Evolutionary conservation across 53 echinoderm and acorn worm genomes (phyloP).

Genomic region (Echinometra lucunter): DNA sequence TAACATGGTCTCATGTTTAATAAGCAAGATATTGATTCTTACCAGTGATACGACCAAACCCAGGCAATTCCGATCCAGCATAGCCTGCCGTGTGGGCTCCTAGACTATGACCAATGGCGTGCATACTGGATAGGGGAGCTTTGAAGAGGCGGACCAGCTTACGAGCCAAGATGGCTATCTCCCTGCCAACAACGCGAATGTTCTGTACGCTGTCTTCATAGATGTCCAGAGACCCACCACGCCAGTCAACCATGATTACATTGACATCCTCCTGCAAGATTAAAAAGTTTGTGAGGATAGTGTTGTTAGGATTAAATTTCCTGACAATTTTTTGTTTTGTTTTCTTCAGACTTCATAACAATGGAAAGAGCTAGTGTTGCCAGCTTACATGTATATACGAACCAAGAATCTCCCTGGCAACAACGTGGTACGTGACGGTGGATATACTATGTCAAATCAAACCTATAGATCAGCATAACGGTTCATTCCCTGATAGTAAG

Average conservation of each 20-base stretch:
- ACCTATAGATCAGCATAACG: too few species aligned
- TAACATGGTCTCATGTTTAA: background rate
- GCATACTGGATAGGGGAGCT: slow-evolving; percentile 63
- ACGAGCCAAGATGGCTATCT: slow-evolving; percentile 69
- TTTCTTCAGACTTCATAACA: too few species aligned
- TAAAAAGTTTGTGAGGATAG: background rate
- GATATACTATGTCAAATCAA: too few species aligned
- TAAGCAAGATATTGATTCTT: background rate
- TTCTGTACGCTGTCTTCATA: slow-evolving; percentile 84
- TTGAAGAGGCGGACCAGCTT: slow-evolving; percentile 43
- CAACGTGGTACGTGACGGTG: too few species aligned
- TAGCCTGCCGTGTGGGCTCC: slow-evolving; percentile 90
- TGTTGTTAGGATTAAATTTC: too few species aligned
- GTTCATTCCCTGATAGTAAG: too few species aligned
- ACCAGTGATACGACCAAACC: slow-evolving; percentile 87
- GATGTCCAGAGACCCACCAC: slow-evolving; percentile 75
- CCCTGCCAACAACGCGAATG: slow-evolving; percentile 80
- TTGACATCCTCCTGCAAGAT: slow-evolving; percentile 73
- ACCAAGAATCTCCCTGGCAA: too few species aligned
- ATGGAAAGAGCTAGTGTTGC: too few species aligned
- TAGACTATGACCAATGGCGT: slow-evolving; percentile 83
- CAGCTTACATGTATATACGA: too few species aligned
- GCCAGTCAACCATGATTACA: slow-evolving; percentile 84
- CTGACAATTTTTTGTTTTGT: too few species aligned
- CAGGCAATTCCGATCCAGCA: slow-evolving; percentile 72